phyloP scores from a whole-genome alignment of 2,888 invertebrate species.

The Thyatira batis region DNA sequence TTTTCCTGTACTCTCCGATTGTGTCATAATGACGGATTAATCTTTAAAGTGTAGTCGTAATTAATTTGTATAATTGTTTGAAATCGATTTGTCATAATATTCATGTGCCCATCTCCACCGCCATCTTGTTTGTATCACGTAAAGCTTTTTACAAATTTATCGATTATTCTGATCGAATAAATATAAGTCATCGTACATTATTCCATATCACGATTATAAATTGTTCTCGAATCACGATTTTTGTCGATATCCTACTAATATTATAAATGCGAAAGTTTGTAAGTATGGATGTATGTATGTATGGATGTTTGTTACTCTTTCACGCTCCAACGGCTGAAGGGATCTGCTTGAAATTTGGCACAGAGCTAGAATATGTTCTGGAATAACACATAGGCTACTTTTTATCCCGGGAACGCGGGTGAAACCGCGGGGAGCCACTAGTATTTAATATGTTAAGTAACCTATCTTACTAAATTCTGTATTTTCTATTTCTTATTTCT shows the following conservation, averaged over 20 bases:
- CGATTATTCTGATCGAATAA: background rate
- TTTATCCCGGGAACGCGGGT: too few relatives aligned
- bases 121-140: background rate
- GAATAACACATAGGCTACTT: too few relatives aligned
- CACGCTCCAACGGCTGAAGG: too few relatives aligned
- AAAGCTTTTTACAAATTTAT: background rate
- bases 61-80: too few relatives aligned
- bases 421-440: too few relatives aligned
- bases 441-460: conserved; percentile 36
- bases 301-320: too few relatives aligned
- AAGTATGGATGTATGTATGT: too few relatives aligned
- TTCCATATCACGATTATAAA: conserved; percentile 24
- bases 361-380: too few relatives aligned
- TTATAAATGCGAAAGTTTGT: too few relatives aligned
- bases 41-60: background rate
- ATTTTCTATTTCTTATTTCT: conserved; percentile 40
- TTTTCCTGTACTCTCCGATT: background rate
- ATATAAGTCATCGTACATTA: background rate
- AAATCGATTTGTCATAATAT: background rate
- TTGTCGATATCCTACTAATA: too few relatives aligned
- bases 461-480: conserved; percentile 32
- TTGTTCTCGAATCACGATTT: conserved; percentile 23
- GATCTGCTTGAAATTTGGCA: too few relatives aligned
- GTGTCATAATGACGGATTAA: conserved; percentile 3
- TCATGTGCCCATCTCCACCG: background rate